Base-by-base conservation (phyloP, 2,888 invertebrate species). In the Eupsilia transversa region DNA sequence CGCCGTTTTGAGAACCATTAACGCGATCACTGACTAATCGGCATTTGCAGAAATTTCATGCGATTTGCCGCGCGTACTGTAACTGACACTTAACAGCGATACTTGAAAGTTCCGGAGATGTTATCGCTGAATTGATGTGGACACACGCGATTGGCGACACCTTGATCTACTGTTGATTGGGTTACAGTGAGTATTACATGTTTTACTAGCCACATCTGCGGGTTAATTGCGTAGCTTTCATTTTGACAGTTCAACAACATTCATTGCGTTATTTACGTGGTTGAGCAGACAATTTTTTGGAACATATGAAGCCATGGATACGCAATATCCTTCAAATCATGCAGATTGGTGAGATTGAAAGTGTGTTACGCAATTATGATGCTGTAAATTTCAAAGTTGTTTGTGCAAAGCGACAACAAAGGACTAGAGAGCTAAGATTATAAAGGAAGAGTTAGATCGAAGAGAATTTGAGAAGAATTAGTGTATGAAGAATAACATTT, bases 11-110 rank as follows among this genome's bases (percentile, higher is more conserved):
- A 83, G 83, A 80, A 74, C 79, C 82, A 84, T 81, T 86, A 87
- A 87, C 84, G 86, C 87, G 83, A 85, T 86, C 84, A 76, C 79
- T 84, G 82, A 84, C 84, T 86, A 88, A 88, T 89, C 83, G 83
- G 64, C 79, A 84, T 86, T 87, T 83, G 82, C 79, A 74, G 78
- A 80, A 80, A 85, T 79, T 82, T 82, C 76, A 76, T 80, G 79
- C 81, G 76, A 86, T 84, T 86, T 84, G 72, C 82, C 74, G 72
- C 56, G 75, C 69, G 61, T 65, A 75, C 57, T 81, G 82, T 71
- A 75, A 84, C 74, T 69, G 82, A 87, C 79, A 81, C 83, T 72
- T 54, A 52, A 72, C 79, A 82, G 69, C 71, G 68, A 60, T 74
- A 67, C 80, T 79, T 72, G 79, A 52, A 60, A 52, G 59, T 72